Percentiles rank a stretch among this genome's conserved stretches.
phyloP scores from a whole-genome alignment of 2,888 invertebrate genomes.

The Dolichopus griseipennis region DNA sequence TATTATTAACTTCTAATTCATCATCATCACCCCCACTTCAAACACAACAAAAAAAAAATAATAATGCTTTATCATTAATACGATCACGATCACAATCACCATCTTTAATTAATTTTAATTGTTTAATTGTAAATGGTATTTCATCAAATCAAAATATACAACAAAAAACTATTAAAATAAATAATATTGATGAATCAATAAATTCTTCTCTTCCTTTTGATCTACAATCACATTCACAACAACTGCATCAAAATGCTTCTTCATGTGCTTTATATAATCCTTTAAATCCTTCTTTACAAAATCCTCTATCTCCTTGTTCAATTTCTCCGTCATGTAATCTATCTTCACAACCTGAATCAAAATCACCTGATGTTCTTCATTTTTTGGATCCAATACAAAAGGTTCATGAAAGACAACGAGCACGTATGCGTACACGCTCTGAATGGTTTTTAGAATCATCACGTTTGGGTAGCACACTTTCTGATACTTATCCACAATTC shows the following conservation, averaged over 20 bases:
- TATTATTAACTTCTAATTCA: not conserved
- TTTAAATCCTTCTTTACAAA: not conserved
- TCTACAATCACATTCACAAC: not conserved
- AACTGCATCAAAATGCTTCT: not conserved
- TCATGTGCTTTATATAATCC: not conserved
- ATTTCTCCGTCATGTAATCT: not conserved
- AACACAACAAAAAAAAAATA: not conserved
- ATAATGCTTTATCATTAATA: not conserved
- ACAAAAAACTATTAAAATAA: not conserved
- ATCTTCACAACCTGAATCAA: not conserved
- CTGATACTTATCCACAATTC: conserved; percentile 26
- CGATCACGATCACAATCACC: not conserved
- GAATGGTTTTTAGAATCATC: conserved; percentile 78
- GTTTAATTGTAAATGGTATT: not conserved
- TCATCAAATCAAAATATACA: not conserved
- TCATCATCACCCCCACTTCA: not conserved
- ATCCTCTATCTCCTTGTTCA: not conserved
- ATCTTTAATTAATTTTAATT: not conserved
- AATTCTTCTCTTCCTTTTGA: not conserved
- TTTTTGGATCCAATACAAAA: conserved; percentile 33
- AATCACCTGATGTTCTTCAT: conserved; percentile 1
- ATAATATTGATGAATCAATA: not conserved
- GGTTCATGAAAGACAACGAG: conserved; percentile 94
- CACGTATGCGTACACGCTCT: conserved; percentile 91
- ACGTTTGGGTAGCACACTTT: conserved; percentile 18